Evolutionary conservation across 2,888 invertebrate genomes (phyloP), one percentile per base, ranked within the genome.

Genomic region (Seira musarum): DNA sequence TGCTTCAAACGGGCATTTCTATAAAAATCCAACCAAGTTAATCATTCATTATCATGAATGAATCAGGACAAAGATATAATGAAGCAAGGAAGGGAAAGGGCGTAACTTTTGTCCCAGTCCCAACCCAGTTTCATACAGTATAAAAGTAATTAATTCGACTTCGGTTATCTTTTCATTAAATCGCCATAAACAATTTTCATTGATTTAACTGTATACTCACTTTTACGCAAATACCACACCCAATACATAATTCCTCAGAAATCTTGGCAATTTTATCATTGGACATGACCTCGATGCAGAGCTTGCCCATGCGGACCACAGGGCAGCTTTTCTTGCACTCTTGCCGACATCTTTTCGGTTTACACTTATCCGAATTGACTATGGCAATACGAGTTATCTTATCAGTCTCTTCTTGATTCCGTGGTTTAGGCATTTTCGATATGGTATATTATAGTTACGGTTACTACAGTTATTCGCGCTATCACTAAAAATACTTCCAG

Each of bases 1-100:
- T 3, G 99, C 99, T 90, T 99, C 99, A 90, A 99, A 99, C 0
- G 99, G 99, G 89, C 99, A 99, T 96, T 99, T 99, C 96, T 98
- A 90, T 84, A 91, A 90, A 57, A 68, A 87, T 87, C 83, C n/a
- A n/a, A n/a, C n/a, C n/a, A n/a, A n/a, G 81, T 77, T 82, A 25
- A 63, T 30, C 8, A 66, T 25, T 35, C 22, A 13, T 22, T 10
- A 66, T 57, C 21, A 2, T 72, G 15, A 19, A n/a, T 24, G 64
- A 63, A 30, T 13, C 71, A n/a, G n/a, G n/a, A n/a, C n/a, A n/a
- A n/a, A n/a, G n/a, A n/a, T n/a, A n/a, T n/a, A n/a, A n/a, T n/a
- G n/a, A n/a, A n/a, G n/a, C n/a, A n/a, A n/a, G n/a, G n/a, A n/a
- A n/a, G n/a, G n/a, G n/a, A n/a, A n/a, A n/a, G n/a, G n/a, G n/a